Percentiles rank a stretch among this genome's conserved stretches.
Conservation (phyloP, 1,140 invertebrate species). For the Hirudo medicinalis region DNA sequence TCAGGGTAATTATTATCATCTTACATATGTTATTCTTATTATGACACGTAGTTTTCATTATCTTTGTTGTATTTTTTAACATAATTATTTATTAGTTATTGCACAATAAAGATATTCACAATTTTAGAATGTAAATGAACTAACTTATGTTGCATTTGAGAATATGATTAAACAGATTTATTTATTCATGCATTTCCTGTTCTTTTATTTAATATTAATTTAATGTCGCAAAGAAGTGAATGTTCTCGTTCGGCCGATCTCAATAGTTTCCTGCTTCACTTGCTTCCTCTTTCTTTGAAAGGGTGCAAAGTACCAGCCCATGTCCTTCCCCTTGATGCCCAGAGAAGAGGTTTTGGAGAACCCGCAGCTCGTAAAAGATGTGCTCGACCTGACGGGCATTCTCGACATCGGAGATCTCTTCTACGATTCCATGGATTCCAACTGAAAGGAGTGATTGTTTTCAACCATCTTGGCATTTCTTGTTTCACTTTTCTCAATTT, state of each 20-base stretch:
- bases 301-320: conserved; percentile 65
- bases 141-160: too few relatives aligned
- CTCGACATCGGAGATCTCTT: conserved; percentile 49
- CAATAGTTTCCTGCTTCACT: neutral
- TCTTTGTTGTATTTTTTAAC: too few relatives aligned
- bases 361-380: conserved; percentile 60
- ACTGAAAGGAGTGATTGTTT: conserved; percentile 15
- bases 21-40: neutral
- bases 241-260: too few relatives aligned
- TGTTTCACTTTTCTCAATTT: too few relatives aligned
- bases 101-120: neutral
- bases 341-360: conserved; percentile 79
- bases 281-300: conserved; percentile 31
- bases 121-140: neutral
- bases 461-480: too few relatives aligned
- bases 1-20: conserved; percentile 39
- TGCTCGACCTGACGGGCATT: conserved; percentile 65
- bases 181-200: too few relatives aligned
- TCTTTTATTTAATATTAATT: too few relatives aligned
- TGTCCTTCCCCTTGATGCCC: conserved; percentile 69
- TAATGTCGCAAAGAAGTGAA: too few relatives aligned
- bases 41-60: too few relatives aligned
- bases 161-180: too few relatives aligned
- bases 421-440: conserved; percentile 34
- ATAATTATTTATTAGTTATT: neutral